Evolutionary conservation across 2,113 vertebrate species (phyloP).

Genomic region (Guaruba guarouba): DNA sequence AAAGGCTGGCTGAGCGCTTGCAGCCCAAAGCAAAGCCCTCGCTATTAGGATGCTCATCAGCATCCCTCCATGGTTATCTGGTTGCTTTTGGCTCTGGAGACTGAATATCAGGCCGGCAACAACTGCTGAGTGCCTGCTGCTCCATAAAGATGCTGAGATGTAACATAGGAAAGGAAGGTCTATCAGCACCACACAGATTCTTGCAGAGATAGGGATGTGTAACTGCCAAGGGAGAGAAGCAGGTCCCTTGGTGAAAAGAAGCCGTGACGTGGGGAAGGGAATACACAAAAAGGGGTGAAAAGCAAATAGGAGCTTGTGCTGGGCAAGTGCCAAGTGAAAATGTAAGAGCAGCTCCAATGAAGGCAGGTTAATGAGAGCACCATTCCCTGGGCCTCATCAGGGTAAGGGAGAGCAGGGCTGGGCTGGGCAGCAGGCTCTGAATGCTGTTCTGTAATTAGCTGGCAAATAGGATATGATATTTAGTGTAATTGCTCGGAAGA

Average conservation of each 20-base stretch:
- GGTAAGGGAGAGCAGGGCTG: background rate
- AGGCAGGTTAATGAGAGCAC: slow-evolving; percentile 15
- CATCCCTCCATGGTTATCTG: background rate
- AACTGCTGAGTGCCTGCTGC: background rate
- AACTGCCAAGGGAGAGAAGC: background rate
- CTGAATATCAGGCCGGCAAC: background rate
- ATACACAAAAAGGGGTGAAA: background rate
- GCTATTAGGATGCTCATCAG: background rate
- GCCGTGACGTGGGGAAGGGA: background rate
- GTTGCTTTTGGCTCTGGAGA: background rate
- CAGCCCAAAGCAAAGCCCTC: background rate
- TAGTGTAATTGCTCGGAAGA: slow-evolving; percentile 68
- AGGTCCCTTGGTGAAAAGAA: background rate
- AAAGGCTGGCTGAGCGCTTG: background rate
- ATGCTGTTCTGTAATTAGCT: slow-evolving; percentile 63
- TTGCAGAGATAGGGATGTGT: background rate
- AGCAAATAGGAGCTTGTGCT: background rate
- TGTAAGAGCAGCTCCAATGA: slow-evolving; percentile 5
- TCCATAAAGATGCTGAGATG: background rate
- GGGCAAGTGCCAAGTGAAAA: background rate
- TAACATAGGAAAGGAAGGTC: background rate
- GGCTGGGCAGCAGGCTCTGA: slow-evolving; percentile 19
- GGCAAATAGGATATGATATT: slow-evolving; percentile 62
- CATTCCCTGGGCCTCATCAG: background rate
- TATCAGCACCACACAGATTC: background rate